Conservation (phyloP, 1,140 invertebrate species). For the Campoletis sonorensis region DNA sequence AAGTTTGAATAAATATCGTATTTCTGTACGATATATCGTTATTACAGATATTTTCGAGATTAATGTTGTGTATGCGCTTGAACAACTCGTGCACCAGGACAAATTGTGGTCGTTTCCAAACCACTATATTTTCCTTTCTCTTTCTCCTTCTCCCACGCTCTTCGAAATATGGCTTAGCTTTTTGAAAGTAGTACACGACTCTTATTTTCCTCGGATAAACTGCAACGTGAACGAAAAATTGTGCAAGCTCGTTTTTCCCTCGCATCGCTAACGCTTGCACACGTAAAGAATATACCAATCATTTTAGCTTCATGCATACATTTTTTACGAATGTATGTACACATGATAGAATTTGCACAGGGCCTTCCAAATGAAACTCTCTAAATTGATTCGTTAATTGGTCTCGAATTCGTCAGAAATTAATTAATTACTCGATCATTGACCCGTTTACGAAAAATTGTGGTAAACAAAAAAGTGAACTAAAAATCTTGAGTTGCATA, state of each 20-base stretch:
- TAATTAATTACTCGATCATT: too few relatives aligned
- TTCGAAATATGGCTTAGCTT: not conserved
- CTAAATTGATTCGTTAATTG: too few relatives aligned
- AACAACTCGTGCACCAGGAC: slow-evolving; percentile 4
- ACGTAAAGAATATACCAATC: not conserved
- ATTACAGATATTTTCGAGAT: not conserved
- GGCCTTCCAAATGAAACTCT: too few relatives aligned
- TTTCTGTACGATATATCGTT: too few relatives aligned
- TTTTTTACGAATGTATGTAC: not conserved
- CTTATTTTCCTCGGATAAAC: slow-evolving; percentile 19
- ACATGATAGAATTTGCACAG: not conserved
- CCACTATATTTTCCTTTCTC: not conserved
- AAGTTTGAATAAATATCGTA: too few relatives aligned
- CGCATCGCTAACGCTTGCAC: not conserved
- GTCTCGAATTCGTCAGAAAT: too few relatives aligned
- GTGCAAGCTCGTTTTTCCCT: slow-evolving; percentile 12
- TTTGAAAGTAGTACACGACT: not conserved
- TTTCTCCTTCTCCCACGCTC: not conserved
- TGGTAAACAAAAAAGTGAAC: too few relatives aligned
- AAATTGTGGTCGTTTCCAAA: slow-evolving; percentile 23
- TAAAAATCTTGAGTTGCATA: too few relatives aligned
- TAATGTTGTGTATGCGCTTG: not conserved
- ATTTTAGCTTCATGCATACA: not conserved
- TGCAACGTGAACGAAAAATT: slow-evolving; percentile 18
- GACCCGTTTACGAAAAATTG: too few relatives aligned